phyloP scores from a whole-genome alignment of 2,113 vertebrate species.

The Pontoporia blainvillei region DNA sequence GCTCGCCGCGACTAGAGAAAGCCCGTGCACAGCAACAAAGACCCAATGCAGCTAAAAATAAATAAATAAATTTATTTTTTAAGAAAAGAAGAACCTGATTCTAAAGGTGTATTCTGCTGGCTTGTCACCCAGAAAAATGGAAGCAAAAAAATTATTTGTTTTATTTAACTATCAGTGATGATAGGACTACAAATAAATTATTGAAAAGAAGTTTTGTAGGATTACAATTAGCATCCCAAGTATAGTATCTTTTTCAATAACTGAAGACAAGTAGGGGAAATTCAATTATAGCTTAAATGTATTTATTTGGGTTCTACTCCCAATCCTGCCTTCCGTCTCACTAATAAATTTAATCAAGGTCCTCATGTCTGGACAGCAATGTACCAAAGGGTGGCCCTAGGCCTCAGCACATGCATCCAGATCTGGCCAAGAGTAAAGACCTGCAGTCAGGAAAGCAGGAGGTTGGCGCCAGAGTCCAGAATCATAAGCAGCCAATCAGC shows the following conservation, averaged over 20 bases:
- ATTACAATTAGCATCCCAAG: background rate
- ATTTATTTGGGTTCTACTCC: background rate
- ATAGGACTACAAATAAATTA: background rate
- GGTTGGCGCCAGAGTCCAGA: background rate
- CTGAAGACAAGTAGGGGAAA: background rate
- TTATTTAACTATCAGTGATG: background rate
- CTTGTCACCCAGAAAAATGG: background rate
- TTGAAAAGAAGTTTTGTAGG: background rate
- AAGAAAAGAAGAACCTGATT: background rate
- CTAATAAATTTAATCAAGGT: background rate
- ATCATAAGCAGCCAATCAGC: background rate
- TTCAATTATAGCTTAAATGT: background rate
- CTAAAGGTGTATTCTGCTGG: background rate
- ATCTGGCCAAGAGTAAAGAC: background rate
- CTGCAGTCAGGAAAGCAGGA: background rate
- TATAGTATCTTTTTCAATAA: background rate
- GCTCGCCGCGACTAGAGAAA: too few species aligned
- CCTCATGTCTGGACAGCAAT: background rate
- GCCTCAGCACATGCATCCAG: background rate
- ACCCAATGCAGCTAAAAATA: too few species aligned
- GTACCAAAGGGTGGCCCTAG: background rate
- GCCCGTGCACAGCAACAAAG: too few species aligned
- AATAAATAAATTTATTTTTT: too few species aligned
- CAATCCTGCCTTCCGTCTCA: background rate
- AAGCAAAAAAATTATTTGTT: background rate